phyloP scores from a whole-genome alignment of 2,113 vertebrate species.

The Oreotrochilus melanogaster region DNA sequence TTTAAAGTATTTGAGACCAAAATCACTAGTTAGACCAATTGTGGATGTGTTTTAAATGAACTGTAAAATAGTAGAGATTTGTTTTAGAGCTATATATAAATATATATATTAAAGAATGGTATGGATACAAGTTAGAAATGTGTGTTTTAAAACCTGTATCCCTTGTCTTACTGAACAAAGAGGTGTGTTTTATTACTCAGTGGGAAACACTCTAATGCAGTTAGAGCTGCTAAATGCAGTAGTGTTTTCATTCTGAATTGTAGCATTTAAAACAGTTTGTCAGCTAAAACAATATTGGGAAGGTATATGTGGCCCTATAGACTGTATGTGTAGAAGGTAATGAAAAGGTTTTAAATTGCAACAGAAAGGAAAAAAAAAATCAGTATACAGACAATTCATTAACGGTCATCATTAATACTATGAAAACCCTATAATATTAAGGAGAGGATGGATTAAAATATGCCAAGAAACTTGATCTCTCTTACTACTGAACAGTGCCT shows the following conservation, averaged over 20 bases:
- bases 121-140: constrained; percentile 62
- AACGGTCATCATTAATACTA: not conserved
- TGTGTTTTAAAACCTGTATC: constrained; percentile 35
- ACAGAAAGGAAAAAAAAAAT: not conserved
- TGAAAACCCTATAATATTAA: constrained; percentile 41
- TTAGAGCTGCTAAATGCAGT: constrained; percentile 44
- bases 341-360: not conserved
- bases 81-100: constrained; percentile 72
- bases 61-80: constrained; percentile 75
- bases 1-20: constrained; percentile 79
- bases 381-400: not conserved
- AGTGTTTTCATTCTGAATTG: constrained; percentile 39
- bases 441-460: constrained; percentile 27
- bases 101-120: constrained; percentile 69
- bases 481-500: constrained; percentile 69
- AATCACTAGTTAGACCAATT: constrained; percentile 72
- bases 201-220: constrained; percentile 14
- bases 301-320: not conserved
- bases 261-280: constrained; percentile 55
- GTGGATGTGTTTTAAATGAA: constrained; percentile 80
- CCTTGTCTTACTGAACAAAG: constrained; percentile 24
- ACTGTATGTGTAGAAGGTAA: not conserved
- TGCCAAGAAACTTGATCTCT: constrained; percentile 45
- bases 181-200: constrained; percentile 21
- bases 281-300: not conserved